Evolutionary conservation across 2,797 vertebrate species (phyloP).

Genomic region (Myotis findleyi): DNA sequence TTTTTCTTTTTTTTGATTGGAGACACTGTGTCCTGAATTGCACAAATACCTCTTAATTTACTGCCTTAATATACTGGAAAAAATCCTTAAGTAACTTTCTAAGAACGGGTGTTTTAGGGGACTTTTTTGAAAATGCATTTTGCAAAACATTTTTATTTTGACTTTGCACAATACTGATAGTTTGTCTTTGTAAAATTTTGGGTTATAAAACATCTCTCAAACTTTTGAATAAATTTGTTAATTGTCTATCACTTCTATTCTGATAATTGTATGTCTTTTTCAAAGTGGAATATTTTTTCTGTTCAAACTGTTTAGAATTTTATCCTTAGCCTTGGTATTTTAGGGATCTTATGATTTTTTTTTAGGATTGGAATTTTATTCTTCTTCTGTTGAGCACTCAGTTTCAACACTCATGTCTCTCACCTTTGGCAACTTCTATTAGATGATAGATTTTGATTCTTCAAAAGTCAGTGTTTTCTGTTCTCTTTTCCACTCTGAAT

Average conservation of each 20-base stretch:
- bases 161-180: background rate
- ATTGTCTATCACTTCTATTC: background rate
- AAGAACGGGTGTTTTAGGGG: slow-evolving; percentile 16
- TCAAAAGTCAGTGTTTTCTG: background rate
- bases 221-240: slow-evolving; percentile 24
- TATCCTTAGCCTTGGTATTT: background rate
- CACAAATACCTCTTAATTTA: slow-evolving; percentile 39
- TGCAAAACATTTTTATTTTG: slow-evolving; percentile 32
- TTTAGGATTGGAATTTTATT: background rate
- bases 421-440: background rate
- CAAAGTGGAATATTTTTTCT: background rate
- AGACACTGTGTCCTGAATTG: background rate
- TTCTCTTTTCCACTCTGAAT: background rate
- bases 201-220: slow-evolving; percentile 4
- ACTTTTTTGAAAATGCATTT: background rate
- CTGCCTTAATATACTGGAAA: slow-evolving; percentile 43
- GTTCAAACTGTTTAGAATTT: background rate
- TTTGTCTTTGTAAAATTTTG: slow-evolving; percentile 32
- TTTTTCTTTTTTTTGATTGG: background rate
- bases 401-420: background rate
- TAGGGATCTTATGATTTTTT: background rate
- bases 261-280: background rate
- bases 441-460: slow-evolving; percentile 37
- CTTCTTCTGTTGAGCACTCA: background rate
- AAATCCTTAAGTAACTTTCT: slow-evolving; percentile 41